phyloP scores from a whole-genome alignment of 2,113 vertebrate genomes.

The Xiphophorus maculatus region DNA sequence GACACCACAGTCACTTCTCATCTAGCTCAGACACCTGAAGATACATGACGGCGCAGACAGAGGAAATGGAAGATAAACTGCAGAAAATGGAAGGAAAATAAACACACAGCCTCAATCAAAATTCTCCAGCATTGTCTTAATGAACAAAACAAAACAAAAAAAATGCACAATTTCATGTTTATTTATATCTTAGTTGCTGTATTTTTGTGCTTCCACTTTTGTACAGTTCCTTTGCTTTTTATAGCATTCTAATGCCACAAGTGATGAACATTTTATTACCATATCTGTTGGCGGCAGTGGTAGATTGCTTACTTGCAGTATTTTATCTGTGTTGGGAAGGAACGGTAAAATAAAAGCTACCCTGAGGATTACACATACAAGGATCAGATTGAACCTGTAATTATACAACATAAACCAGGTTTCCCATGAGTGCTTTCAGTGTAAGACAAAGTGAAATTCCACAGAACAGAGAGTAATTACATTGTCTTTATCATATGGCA shows the following conservation, averaged over 20 bases:
- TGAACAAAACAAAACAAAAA: too few relatives aligned
- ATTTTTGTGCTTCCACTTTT: not conserved
- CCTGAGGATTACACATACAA: not conserved
- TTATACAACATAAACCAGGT: not conserved
- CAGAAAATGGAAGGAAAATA: slow-evolving; percentile 16
- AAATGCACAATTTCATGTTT: slow-evolving; percentile 11
- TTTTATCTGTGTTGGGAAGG: not conserved
- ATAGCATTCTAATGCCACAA: slow-evolving; percentile 27
- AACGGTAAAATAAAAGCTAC: not conserved
- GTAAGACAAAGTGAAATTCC: not conserved
- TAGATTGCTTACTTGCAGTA: not conserved
- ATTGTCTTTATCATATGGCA: not conserved
- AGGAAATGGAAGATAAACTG: slow-evolving; percentile 1
- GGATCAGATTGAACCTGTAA: not conserved
- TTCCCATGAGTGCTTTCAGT: not conserved
- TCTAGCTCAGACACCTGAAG: slow-evolving; percentile 57
- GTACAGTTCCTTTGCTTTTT: not conserved
- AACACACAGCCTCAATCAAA: not conserved
- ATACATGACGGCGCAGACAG: slow-evolving; percentile 17
- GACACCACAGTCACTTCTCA: slow-evolving; percentile 70
- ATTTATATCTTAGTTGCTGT: slow-evolving; percentile 6
- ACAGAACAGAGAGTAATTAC: not conserved
- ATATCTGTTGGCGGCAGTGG: slow-evolving; percentile 13
- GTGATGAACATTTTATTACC: slow-evolving; percentile 44
- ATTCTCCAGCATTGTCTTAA: not conserved